These are phyloP conservation scores for Willisornis vidua DNA, from an alignment of 2,113 vertebrate species.

Conservation along the genomic window DNA sequence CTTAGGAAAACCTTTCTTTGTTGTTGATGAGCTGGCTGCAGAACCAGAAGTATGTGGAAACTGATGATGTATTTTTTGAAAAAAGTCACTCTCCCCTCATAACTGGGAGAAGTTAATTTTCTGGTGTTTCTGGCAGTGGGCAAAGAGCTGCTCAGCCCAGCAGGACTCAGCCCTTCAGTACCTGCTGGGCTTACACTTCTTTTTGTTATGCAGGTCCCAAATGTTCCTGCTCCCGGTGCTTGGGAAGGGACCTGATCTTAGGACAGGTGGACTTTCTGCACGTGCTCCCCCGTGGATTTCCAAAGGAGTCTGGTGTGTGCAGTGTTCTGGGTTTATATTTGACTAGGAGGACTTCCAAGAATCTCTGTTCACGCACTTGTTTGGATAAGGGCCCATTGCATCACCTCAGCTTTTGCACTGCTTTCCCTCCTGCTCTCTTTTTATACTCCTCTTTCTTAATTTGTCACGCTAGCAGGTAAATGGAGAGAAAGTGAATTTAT, in stretches of 20 bases:
- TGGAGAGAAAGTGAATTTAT: constrained; percentile 59
- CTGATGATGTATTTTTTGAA: not conserved
- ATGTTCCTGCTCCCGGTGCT: not conserved
- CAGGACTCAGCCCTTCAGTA: not conserved
- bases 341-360: constrained; percentile 54
- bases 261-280: not conserved
- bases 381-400: constrained; percentile 38
- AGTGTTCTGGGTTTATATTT: constrained; percentile 5
- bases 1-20: not conserved
- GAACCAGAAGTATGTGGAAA: not conserved
- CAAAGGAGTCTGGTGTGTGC: not conserved
- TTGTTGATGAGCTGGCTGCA: not conserved
- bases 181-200: fast-evolving
- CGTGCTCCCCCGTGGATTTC: not conserved
- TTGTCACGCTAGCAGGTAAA: constrained; percentile 67
- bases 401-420: constrained; percentile 50
- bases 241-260: not conserved
- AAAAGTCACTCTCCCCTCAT: not conserved
- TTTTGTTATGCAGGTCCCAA: not conserved
- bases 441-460: constrained; percentile 54
- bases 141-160: not conserved
- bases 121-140: not conserved
- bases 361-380: not conserved
- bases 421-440: constrained; percentile 45
- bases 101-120: not conserved